A percentile compares a stretch with the other conserved stretches of the same genome.
phyloP scores from a whole-genome alignment of 2,113 vertebrate species.

The Gymnocephalus cernua region DNA sequence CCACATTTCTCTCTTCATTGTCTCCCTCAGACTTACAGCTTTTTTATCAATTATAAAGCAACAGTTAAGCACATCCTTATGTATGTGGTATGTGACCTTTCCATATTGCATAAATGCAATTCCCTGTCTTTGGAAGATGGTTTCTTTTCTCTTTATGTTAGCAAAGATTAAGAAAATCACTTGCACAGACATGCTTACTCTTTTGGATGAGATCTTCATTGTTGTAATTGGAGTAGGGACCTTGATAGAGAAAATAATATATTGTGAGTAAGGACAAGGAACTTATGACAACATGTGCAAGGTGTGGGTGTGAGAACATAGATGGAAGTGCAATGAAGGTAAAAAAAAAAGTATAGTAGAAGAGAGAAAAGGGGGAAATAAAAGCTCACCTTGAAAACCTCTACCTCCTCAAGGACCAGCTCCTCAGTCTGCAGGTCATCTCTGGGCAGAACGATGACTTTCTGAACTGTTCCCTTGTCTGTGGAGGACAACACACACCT shows the following conservation, averaged over 20 bases:
- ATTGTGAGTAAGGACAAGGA: slow-evolving; percentile 7
- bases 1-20: slow-evolving; percentile 54
- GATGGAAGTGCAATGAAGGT: neutral
- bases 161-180: slow-evolving; percentile 22
- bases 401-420: slow-evolving; percentile 96
- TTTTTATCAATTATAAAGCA: slow-evolving; percentile 49
- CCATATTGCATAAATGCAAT: slow-evolving; percentile 17
- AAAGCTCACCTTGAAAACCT: slow-evolving; percentile 93
- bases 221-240: slow-evolving; percentile 92
- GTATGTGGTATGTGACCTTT: slow-evolving; percentile 36
- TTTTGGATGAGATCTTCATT: slow-evolving; percentile 98
- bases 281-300: neutral
- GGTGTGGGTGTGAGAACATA: neutral
- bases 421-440: slow-evolving; percentile 97
- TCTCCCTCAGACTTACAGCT: slow-evolving; percentile 32
- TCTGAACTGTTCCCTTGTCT: slow-evolving; percentile 98
- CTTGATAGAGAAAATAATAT: slow-evolving; percentile 77
- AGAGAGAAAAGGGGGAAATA: neutral
- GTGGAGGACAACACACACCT: slow-evolving; percentile 63
- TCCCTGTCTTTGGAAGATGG: slow-evolving; percentile 5
- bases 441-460: slow-evolving; percentile 96
- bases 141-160: slow-evolving; percentile 24
- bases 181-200: slow-evolving; percentile 85
- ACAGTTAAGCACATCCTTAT: slow-evolving; percentile 31
- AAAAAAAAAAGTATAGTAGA: neutral